Evolutionary conservation across 2,797 vertebrate genomes (phyloP).

Genomic region (Monodelphis domestica): DNA sequence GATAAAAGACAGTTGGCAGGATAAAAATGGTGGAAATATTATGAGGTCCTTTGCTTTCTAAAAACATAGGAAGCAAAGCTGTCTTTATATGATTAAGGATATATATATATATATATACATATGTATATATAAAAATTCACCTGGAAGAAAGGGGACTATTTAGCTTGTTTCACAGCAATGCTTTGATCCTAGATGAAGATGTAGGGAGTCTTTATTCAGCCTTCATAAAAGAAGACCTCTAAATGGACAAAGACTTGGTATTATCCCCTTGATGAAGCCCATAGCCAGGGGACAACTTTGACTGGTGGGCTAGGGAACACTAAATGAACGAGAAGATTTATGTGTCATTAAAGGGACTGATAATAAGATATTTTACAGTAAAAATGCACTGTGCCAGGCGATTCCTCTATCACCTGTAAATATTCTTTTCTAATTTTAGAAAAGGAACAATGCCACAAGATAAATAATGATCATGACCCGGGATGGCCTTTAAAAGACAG

Average conservation of each 20-base stretch:
- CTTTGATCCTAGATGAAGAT: neutral
- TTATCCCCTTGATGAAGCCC: neutral
- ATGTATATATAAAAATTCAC: neutral
- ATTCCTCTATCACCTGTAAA: neutral
- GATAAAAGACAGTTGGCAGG: neutral
- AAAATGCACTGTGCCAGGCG: neutral
- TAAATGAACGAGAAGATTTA: neutral
- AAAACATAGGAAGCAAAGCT: neutral
- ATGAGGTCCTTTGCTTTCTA: neutral
- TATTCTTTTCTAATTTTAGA: neutral
- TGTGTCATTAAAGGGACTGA: neutral
- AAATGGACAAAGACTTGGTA: neutral
- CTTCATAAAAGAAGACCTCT: neutral
- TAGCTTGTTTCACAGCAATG: neutral
- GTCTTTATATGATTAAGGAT: neutral
- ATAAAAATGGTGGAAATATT: neutral
- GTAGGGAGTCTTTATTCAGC: neutral
- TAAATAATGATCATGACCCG: too few species aligned
- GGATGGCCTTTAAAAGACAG: too few species aligned
- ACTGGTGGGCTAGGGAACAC: neutral
- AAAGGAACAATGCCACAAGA: too few species aligned
- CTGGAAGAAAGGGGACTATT: neutral
- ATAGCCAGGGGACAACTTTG: neutral
- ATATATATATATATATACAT: too few species aligned
- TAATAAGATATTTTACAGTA: neutral